Base-by-base conservation (phyloP, 2,797 vertebrate genomes). In the Coregonus suidteri region DNA sequence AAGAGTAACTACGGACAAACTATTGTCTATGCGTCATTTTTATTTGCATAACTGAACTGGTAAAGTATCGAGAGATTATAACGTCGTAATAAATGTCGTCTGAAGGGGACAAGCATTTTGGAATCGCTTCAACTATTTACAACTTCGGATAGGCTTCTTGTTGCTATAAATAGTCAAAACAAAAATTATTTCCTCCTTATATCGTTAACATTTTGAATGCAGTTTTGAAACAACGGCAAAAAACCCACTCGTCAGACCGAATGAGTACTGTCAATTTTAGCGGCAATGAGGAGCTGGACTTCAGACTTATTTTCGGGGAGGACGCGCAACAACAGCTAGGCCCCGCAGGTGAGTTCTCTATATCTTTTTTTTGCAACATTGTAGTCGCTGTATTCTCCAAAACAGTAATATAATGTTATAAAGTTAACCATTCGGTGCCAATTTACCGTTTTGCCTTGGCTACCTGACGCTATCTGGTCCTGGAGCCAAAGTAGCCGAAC, bases 271-370 rank as follows among this genome's bases (percentile, higher is more conserved):
- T 90, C 88, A 95, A 95, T 89, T 95, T 92, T 91, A 84, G 87
- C 78, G 90, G 93, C 88, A 89, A 90, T 69, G 97, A 97, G 90
- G 97, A 98, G 89, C 95, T 98, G 91, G 97, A 98, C 93, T 98
- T 98, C 93, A 94, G 95, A 76, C 96, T 97, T 80, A 90, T 97
- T 85, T 98, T 98, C 35, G 97, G 96, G 86, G 97, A 96, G 77
- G 95, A 96, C 92, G 90, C 88, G 81, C 93, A 84, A 20, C 93
- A 74, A 75, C 93, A 94, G 84, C 84, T 91, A 90, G 91, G 91
- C 93, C 93, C 94, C 83, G 87, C 94, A 93, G 95, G 95, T 95
- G 87, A 78, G 89, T 86, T 18, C 31, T 18, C n/a, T 69, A 25
- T 77, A 4, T 54, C 5, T 35, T 11, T 20, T 13, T 67, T 2